Evolutionary conservation across 2,797 vertebrate genomes (phyloP).

Genomic region (Tiaroga cobitis): DNA sequence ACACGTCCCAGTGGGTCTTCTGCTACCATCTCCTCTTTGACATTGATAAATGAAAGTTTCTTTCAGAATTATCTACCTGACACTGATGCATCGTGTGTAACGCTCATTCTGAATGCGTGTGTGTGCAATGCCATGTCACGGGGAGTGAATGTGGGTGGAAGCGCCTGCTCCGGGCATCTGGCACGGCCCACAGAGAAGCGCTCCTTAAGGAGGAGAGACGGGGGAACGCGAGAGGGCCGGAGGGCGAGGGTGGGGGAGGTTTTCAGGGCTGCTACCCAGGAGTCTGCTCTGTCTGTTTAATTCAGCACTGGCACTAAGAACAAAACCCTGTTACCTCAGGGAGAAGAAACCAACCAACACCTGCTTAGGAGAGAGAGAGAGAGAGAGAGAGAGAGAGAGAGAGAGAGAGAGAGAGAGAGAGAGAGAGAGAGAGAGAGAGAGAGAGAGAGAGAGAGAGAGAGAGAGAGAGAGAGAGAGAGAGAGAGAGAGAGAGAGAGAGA

Average conservation of each 20-base stretch:
- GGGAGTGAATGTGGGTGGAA: constrained; percentile 43
- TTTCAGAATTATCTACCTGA: constrained; percentile 50
- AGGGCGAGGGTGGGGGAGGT: background rate
- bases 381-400: background rate
- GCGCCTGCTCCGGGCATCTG: constrained; percentile 50
- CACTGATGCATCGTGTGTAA: constrained; percentile 38
- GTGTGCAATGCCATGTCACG: background rate
- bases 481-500: constrained; percentile 56
- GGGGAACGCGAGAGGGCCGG: constrained; percentile 22
- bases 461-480: background rate
- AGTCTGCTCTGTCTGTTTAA: constrained; percentile 75
- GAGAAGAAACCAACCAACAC: constrained; percentile 77
- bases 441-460: constrained; percentile 57
- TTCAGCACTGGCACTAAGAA: constrained; percentile 74
- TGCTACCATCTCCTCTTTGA: constrained; percentile 22
- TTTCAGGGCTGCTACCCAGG: constrained; percentile 63
- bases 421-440: background rate
- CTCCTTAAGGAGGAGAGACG: constrained; percentile 51
- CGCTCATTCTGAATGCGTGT: constrained; percentile 33
- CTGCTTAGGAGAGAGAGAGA: constrained; percentile 72
- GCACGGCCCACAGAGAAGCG: constrained; percentile 42
- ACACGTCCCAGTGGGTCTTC: background rate
- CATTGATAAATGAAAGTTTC: constrained; percentile 56
- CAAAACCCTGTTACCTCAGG: constrained; percentile 73
- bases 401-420: constrained; percentile 8